These are phyloP conservation scores for Cyaniris semiargus DNA, from an alignment of 2,888 invertebrate species.

Conservation along the genomic window DNA sequence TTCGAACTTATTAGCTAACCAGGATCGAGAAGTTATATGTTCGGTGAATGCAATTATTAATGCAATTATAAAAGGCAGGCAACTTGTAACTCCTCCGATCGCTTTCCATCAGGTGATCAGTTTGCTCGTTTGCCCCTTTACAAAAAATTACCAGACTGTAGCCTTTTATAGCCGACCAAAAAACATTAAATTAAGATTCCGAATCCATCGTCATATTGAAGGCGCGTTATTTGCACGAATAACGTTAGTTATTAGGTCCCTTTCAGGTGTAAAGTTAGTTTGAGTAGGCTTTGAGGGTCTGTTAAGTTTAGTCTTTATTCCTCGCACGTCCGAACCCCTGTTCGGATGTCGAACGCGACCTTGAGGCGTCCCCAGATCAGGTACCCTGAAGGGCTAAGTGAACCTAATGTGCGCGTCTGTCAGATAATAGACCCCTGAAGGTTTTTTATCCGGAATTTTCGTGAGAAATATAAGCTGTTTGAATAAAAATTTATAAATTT, in stretches of 20 bases:
- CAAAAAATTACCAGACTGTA: neutral
- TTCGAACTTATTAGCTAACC: no score
- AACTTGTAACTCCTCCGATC: neutral
- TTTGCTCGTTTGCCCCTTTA: neutral
- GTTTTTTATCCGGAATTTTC: neutral
- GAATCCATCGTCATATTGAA: neutral
- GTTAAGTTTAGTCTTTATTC: neutral
- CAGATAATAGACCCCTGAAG: neutral
- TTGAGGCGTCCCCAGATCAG: neutral
- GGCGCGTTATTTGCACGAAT: neutral
- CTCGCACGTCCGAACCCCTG: neutral
- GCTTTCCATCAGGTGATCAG: neutral
- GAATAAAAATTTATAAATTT: no score
- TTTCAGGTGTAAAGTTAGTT: constrained; percentile 7
- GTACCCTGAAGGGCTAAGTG: neutral
- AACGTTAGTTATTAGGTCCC: neutral
- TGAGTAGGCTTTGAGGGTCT: neutral
- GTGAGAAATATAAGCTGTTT: neutral
- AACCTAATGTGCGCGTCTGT: neutral
- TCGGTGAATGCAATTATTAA: no score
- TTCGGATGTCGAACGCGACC: neutral
- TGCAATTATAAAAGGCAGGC: no score
- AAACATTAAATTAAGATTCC: neutral
- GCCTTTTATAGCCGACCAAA: neutral
- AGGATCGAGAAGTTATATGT: no score